Base-by-base conservation (phyloP, 2,888 invertebrate species). In the Thalpophila matura region DNA sequence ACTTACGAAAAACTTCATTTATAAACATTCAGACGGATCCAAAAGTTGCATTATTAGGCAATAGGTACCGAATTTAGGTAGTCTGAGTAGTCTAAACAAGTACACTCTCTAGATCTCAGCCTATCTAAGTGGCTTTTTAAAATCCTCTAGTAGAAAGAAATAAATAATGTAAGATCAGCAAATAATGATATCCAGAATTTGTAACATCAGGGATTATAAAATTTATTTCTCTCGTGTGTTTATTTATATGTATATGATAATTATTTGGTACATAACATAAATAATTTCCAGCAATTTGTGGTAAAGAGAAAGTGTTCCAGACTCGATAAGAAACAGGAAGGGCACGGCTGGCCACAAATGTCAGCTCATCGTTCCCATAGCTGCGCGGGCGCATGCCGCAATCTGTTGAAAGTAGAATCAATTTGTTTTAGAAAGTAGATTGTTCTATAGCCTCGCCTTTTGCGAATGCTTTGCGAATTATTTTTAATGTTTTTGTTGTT, bases 321-420 rank as follows among this genome's bases (percentile, higher is more conserved):
- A 6, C 66, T 67, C 58, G 76, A 77, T 66, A 70, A 71, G 76
- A 75, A 73, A 51, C 83, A 85, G 88, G 86, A 89, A 89, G 84
- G 69, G 66, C 74, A 77, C 56, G 38, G 69, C 72, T 74, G 57
- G 73, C 80, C 63, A 77, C 83, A 86, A 89, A 89, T 89, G 86
- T 89, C 89, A 89, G 87, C 75, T 74, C 86, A 84, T 85, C 86
- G 82, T 83, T 82, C 79, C 79, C 65, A 77, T 72, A 64, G 64
- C 40, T 0, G 70, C 45, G 66, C 80, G 70, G 82, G 78, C 82
- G 74, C 67, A 60, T 63, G 82, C 78, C 77, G 88, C 88, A 91
- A 92, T 92, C 91, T 91, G 89, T 90, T 89, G 93, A 93, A 93
- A 94, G 93, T 91, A 83, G 85, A 90, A 93, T 91, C 93, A 91